Percentiles rank a stretch among this genome's conserved stretches.
Evolutionary conservation across 1,140 invertebrate species (phyloP).

Genomic region (Idris sp.): DNA sequence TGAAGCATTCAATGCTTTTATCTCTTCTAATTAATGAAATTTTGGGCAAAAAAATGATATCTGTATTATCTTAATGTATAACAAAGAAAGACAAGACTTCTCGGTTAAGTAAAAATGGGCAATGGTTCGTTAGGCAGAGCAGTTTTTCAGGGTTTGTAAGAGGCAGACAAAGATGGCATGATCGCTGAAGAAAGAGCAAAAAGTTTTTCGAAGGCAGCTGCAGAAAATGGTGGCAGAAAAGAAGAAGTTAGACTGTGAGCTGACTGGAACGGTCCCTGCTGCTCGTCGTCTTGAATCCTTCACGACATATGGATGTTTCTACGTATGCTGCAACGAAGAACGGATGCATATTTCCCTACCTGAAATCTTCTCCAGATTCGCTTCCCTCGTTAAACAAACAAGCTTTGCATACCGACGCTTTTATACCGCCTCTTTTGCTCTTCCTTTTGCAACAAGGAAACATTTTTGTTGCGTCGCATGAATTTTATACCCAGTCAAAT

Average conservation of each 20-base stretch:
- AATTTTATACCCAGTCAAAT: conserved; percentile 45
- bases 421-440: conserved; percentile 45
- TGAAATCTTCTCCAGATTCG: conserved; percentile 73
- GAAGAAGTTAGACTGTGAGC: conserved; percentile 51
- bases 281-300: conserved; percentile 35
- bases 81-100: conserved; percentile 58
- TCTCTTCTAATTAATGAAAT: no score
- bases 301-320: conserved; percentile 67
- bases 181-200: conserved; percentile 13
- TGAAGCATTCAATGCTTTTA: no score
- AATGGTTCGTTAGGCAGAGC: conserved; percentile 75
- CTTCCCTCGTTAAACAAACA: conserved; percentile 76
- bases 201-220: conserved; percentile 64
- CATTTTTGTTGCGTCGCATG: conserved; percentile 35
- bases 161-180: conserved; percentile 25
- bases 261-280: conserved; percentile 46
- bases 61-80: conserved; percentile 46
- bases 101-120: conserved; percentile 70
- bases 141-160: conserved; percentile 71
- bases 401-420: conserved; percentile 73
- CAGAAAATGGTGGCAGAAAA: conserved; percentile 50
- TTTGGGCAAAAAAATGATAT: conserved; percentile 42
- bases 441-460: conserved; percentile 33
- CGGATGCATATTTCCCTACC: conserved; percentile 58
- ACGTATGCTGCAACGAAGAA: conserved; percentile 59